Percentiles rank a stretch among this genome's conserved stretches.
Conservation (phyloP, 2,888 invertebrate species). For the Xanthia togata region DNA sequence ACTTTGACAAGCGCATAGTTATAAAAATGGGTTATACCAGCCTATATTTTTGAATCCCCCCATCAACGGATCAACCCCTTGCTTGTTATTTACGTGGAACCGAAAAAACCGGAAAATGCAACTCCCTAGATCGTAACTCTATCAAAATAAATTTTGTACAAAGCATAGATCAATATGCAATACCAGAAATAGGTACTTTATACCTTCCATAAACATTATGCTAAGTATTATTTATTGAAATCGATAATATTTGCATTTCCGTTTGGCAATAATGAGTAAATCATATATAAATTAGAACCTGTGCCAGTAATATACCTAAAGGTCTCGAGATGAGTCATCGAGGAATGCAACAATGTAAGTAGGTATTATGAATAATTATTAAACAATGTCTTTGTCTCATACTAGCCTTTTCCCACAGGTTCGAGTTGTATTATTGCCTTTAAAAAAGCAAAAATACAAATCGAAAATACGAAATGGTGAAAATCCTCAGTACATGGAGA, state of each 20-base stretch:
- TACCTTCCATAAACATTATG: not conserved
- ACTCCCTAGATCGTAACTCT: not conserved
- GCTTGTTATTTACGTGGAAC: not conserved
- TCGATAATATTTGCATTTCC: constrained; percentile 10
- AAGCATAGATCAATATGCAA: not conserved
- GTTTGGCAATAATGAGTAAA: constrained; percentile 22
- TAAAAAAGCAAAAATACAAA: constrained; percentile 98
- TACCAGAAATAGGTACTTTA: constrained; percentile 18
- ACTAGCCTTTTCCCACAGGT: constrained; percentile 90
- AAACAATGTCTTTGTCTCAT: constrained; percentile 12
- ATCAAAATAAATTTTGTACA: not conserved
- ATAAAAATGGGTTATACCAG: not conserved
- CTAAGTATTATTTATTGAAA: constrained; percentile 36
- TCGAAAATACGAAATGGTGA: constrained; percentile 97
- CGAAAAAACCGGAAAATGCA: not conserved
- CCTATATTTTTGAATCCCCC: not conserved
- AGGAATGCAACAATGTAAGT: constrained; percentile 10
- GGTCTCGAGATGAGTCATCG: constrained; percentile 8
- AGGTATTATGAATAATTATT: constrained; percentile 4
- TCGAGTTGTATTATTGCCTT: constrained; percentile 96
- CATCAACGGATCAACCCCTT: not conserved
- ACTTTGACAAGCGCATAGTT: too few species aligned
- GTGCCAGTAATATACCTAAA: not conserved
- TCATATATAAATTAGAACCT: constrained; percentile 26
- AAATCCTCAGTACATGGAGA: constrained; percentile 98